Percentiles rank a stretch among this genome's conserved stretches.
Evolutionary conservation across 2,888 invertebrate species (phyloP).

Genomic region (Pterobdella sp.): DNA sequence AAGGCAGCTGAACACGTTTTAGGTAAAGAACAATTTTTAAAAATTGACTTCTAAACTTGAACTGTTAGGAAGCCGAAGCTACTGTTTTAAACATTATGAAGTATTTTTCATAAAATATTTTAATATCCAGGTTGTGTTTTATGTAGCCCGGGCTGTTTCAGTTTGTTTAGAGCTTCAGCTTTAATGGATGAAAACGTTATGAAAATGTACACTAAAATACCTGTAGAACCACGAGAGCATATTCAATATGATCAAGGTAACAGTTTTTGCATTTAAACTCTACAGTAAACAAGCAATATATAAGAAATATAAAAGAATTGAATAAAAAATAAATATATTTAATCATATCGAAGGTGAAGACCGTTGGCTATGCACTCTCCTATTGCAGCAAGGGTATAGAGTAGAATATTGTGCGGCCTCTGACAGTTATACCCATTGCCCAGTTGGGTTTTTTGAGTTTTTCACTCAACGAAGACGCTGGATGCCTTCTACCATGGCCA

Average conservation of each 20-base stretch:
- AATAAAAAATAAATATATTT: background rate
- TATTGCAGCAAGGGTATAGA: constrained; percentile 67
- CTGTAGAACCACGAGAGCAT: constrained; percentile 40
- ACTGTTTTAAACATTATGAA: too few relatives aligned
- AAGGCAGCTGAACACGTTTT: constrained; percentile 84
- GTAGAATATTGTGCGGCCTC: constrained; percentile 49
- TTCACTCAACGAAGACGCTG: constrained; percentile 48
- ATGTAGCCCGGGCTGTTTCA: constrained; percentile 45
- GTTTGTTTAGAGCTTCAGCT: constrained; percentile 43
- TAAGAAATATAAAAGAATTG: background rate
- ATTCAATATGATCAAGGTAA: constrained; percentile 46
- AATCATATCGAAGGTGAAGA: constrained; percentile 68
- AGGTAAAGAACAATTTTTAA: too few relatives aligned
- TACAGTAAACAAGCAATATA: too few relatives aligned
- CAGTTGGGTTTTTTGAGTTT: constrained; percentile 49
- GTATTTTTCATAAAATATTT: too few relatives aligned
- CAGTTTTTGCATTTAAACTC: too few relatives aligned
- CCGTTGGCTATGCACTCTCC: constrained; percentile 91
- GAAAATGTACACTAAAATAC: constrained; percentile 40
- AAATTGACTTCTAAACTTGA: too few relatives aligned
- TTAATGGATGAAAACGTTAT: constrained; percentile 45
- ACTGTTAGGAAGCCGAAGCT: too few relatives aligned
- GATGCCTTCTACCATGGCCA: constrained; percentile 49
- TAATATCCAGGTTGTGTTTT: constrained; percentile 41
- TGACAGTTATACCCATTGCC: constrained; percentile 47